phyloP scores from a whole-genome alignment of 2,797 vertebrate genomes.

The Columba guinea region DNA sequence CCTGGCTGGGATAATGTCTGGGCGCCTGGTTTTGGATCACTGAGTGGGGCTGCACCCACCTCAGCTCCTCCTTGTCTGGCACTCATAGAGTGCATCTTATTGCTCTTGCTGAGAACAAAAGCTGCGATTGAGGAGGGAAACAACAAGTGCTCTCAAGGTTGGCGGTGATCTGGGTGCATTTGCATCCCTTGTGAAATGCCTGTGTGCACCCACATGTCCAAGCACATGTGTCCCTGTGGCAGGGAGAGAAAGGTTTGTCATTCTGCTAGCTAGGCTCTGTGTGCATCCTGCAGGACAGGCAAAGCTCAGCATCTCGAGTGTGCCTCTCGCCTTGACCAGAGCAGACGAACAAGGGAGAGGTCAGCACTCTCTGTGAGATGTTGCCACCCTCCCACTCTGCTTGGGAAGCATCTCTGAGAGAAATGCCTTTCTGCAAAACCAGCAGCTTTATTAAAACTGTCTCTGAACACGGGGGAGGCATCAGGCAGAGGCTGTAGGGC shows the following conservation, averaged over 20 bases:
- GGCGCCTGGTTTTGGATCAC: neutral
- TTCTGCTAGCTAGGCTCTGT: neutral
- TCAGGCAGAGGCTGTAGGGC: neutral
- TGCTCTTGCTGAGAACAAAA: neutral
- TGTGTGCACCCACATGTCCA: neutral
- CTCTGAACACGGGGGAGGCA: neutral
- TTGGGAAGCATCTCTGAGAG: slow-evolving; percentile 11
- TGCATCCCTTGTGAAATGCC: neutral
- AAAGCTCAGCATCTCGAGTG: neutral
- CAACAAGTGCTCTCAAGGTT: neutral
- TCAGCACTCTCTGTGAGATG: neutral
- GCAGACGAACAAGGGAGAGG: slow-evolving; percentile 43
- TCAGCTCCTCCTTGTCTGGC: slow-evolving; percentile 10
- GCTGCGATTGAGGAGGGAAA: neutral
- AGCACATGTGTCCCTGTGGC: fast-evolving
- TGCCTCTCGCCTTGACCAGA: neutral
- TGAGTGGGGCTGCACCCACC: neutral
- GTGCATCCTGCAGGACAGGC: neutral
- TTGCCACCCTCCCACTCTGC: slow-evolving; percentile 31
- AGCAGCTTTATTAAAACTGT: slow-evolving; percentile 51
- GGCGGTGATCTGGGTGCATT: neutral
- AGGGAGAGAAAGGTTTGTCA: neutral
- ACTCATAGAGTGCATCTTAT: neutral
- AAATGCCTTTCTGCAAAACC: slow-evolving; percentile 42
- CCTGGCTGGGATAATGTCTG: neutral